A percentile compares a stretch with the other conserved stretches of the same genome.
phyloP scores from a whole-genome alignment of 2,888 invertebrate species.

The Hesperia comma region DNA sequence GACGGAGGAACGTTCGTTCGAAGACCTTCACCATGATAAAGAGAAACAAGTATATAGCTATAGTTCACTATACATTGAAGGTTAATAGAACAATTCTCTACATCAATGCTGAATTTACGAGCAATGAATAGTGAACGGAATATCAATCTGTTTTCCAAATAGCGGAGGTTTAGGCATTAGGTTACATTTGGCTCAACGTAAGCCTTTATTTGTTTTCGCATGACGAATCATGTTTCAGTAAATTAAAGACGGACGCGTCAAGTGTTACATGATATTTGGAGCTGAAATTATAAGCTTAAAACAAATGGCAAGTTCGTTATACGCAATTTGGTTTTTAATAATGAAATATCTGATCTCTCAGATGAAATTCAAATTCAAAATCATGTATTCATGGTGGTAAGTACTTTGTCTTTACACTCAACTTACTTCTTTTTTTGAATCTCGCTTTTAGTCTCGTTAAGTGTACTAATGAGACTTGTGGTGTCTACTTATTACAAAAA shows the following conservation, averaged over 20 bases:
- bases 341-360: too few relatives aligned
- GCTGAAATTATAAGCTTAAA: constrained; percentile 6
- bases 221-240: constrained; percentile 26
- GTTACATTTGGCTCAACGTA: constrained; percentile 12
- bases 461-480: too few relatives aligned
- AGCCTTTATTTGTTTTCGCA: constrained; percentile 27
- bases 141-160: neutral
- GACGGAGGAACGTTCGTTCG: constrained; percentile 33
- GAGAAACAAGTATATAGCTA: neutral
- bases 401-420: too few relatives aligned
- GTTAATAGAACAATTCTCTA: neutral
- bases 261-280: constrained; percentile 15
- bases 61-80: constrained; percentile 19
- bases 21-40: neutral
- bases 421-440: too few relatives aligned
- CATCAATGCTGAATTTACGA: neutral
- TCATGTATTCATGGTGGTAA: too few relatives aligned
- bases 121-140: constrained; percentile 12
- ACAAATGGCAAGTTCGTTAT: neutral
- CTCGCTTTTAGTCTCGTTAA: too few relatives aligned
- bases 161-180: constrained; percentile 1
- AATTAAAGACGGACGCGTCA: constrained; percentile 15
- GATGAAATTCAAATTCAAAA: too few relatives aligned
- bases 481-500: neutral
- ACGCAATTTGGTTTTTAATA: too few relatives aligned